A percentile compares a stretch with the other conserved stretches of the same genome.
Conservation (phyloP, 1,140 invertebrate genomes). For the Drosophila gunungcola region DNA sequence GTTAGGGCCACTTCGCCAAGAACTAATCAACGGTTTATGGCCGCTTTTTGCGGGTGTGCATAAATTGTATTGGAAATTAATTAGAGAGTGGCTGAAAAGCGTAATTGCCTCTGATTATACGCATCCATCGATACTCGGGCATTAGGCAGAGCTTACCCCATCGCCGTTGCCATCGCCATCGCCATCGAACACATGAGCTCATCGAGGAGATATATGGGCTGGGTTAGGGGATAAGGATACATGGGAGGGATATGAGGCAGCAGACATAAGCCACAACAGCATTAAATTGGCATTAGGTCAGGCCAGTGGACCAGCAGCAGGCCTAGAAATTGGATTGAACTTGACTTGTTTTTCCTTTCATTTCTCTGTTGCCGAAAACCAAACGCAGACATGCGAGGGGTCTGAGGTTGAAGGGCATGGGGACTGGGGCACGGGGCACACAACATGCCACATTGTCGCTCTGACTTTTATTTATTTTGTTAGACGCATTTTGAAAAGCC, state of each 20-base stretch:
- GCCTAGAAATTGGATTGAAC: slow-evolving; percentile 56
- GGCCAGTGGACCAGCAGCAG: slow-evolving; percentile 47
- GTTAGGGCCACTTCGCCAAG: background rate
- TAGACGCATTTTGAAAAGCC: slow-evolving; percentile 79
- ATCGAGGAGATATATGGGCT: background rate
- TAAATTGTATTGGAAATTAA: slow-evolving; percentile 72
- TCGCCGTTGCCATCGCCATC: slow-evolving; percentile 1
- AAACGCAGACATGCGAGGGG: background rate
- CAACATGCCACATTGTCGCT: slow-evolving; percentile 72
- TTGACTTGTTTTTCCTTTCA: slow-evolving; percentile 29
- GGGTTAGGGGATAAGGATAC: background rate
- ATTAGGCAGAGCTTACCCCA: slow-evolving; percentile 45
- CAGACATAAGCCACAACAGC: slow-evolving; percentile 59
- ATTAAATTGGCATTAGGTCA: slow-evolving; percentile 75
- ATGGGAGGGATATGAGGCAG: background rate
- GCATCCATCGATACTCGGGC: slow-evolving; percentile 53
- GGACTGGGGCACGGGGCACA: slow-evolving; percentile 1
- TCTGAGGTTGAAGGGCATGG: background rate
- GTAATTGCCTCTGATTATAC: slow-evolving; percentile 75
- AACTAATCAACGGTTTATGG: slow-evolving; percentile 2
- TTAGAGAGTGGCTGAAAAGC: slow-evolving; percentile 59
- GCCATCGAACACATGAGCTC: slow-evolving; percentile 24
- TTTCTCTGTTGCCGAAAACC: background rate
- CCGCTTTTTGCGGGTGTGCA: slow-evolving; percentile 20
- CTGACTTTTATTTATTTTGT: slow-evolving; percentile 80